Base-by-base conservation (phyloP, 1,140 invertebrate species). In the Cecropterus lyciades region DNA sequence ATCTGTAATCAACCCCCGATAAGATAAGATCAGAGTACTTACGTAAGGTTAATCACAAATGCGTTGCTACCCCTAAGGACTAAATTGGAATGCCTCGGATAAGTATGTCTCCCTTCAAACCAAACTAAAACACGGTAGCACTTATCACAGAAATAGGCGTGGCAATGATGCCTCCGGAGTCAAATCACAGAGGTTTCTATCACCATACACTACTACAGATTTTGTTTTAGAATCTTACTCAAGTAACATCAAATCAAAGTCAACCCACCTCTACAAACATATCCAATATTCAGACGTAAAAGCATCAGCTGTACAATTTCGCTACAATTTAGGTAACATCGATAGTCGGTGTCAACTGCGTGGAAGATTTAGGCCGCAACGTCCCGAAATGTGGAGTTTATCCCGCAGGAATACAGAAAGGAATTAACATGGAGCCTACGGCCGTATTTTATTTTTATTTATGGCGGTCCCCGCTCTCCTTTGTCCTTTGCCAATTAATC, bases 381-480 rank as follows among this genome's bases (percentile, higher is more conserved):
- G 14, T n/a, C 37, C 33, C 52, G 33, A 30, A 53, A 37, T 33
- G 40, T 43, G 30, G 30, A 53, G 51, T 20, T 14, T 40, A 64
- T 51, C 48, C 53, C 53, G 17, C 27, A 59, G 57, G 45, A 60
- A 67, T 46, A 55, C 46, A 52, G 56, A 67, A 15, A 64, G 27
- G 69, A 63, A 71, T 67, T 67, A 60, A 60, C 57, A 60, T 60
- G 45, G 55, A 59, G 57, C 24, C 57, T 20, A 65, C 67, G 20
- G 60, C 53, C 49, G 66, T 75, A 75, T 73, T 75, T 79, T 79
- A 74, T 75, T 75, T 75, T 72, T 77, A 75, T 78, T 78, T 75
- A 78, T 78, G 40, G 69, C 73, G 56, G 65, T 65, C 73, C 73
- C 42, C 52, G 59, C 56, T 65, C 73, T 62, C 73, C 75, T 71